Evolutionary conservation across 2,113 vertebrate species (phyloP).

Genomic region (Tenebrosternarchus preto): DNA sequence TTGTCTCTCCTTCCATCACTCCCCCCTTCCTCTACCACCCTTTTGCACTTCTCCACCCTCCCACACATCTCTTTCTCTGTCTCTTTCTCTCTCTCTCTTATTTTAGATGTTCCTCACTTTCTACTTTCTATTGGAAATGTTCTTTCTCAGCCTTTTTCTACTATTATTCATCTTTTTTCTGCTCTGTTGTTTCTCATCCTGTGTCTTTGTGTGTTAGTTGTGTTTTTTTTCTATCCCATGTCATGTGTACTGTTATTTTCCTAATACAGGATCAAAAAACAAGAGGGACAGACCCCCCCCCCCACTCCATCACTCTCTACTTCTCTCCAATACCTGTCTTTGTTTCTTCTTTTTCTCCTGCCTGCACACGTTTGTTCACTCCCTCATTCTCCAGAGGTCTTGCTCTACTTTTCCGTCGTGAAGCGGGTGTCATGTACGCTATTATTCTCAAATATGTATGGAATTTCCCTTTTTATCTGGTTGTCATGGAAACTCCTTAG

Average conservation of each 20-base stretch:
- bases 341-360: background rate
- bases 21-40: background rate
- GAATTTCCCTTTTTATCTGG: conserved; percentile 14
- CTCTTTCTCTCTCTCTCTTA: background rate
- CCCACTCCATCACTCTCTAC: background rate
- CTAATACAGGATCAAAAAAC: no score
- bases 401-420: background rate
- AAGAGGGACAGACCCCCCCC: background rate
- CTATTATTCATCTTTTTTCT: background rate
- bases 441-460: conserved; percentile 7
- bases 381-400: background rate
- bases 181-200: no score
- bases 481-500: conserved; percentile 6
- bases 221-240: no score
- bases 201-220: no score
- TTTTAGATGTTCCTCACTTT: background rate
- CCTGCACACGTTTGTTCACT: background rate
- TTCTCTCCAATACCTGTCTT: background rate
- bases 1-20: background rate
- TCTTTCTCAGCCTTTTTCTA: background rate
- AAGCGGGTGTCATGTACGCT: background rate
- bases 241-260: background rate
- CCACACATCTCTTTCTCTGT: background rate
- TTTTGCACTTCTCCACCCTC: background rate
- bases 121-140: background rate